Conservation (phyloP, 2,888 invertebrate species). For the Sesia bembeciformis region DNA sequence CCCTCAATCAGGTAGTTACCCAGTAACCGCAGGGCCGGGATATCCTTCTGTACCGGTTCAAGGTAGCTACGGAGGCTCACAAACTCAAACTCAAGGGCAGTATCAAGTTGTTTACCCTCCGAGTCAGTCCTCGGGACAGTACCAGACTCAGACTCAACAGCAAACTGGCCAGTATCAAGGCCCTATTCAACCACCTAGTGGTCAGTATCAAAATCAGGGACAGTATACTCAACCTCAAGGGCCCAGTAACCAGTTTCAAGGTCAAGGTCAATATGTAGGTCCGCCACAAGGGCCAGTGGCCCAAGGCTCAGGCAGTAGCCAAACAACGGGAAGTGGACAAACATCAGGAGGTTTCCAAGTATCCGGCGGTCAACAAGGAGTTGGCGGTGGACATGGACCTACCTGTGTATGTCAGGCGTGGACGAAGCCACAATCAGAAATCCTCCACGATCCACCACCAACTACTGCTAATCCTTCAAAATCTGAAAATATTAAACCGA, state of each 20-base stretch:
- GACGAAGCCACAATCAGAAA: constrained; percentile 39
- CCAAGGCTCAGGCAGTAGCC: background rate
- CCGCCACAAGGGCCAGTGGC: constrained; percentile 1
- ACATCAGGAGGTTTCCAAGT: constrained; percentile 28
- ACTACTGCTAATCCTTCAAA: constrained; percentile 12
- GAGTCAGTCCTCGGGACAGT: constrained; percentile 12
- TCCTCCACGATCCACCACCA: constrained; percentile 8
- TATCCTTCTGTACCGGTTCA: constrained; percentile 11
- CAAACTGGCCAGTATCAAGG: constrained; percentile 16
- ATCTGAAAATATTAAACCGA: constrained; percentile 11
- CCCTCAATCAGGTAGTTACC: constrained; percentile 14
- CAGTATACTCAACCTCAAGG: constrained; percentile 3
- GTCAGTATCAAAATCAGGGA: constrained; percentile 12
- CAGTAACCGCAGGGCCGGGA: constrained; percentile 2
- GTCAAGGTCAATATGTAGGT: constrained; percentile 8
- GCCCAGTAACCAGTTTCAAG: constrained; percentile 17
- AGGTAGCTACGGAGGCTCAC: constrained; percentile 7
- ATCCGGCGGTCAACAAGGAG: constrained; percentile 24
- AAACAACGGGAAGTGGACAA: constrained; percentile 5
- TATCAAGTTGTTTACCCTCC: constrained; percentile 3
- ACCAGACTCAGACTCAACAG: constrained; percentile 10
- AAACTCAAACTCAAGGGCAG: constrained; percentile 17
- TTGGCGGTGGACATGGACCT: constrained; percentile 30
- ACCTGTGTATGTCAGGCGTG: constrained; percentile 61
- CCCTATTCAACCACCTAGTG: constrained; percentile 11